Conservation (phyloP, 2,797 vertebrate genomes). For the Rhincodon typus region DNA sequence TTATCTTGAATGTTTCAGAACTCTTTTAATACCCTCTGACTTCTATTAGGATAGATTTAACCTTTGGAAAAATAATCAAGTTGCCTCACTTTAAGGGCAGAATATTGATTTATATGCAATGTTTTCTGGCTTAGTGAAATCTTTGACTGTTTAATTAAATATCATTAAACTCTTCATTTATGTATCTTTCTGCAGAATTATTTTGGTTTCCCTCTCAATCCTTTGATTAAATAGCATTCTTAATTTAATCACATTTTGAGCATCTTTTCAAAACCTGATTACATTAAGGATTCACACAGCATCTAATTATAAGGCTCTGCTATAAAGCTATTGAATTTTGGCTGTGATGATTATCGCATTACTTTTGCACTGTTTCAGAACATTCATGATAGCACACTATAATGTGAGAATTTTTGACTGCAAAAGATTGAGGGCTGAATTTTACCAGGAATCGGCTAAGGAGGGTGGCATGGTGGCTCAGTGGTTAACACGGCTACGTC, state of each 20-base stretch:
- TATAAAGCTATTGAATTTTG: not conserved
- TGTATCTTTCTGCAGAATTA: not conserved
- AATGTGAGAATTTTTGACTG: not conserved
- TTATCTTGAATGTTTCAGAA: not conserved
- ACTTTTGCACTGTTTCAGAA: not conserved
- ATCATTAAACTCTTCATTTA: conserved; percentile 4
- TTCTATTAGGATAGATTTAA: not conserved
- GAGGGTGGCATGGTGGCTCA: no score
- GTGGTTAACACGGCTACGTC: no score
- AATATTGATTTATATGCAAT: not conserved
- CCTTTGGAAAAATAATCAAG: conserved; percentile 7
- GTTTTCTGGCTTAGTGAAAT: not conserved
- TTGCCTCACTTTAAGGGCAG: not conserved
- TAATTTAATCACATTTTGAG: conserved; percentile 22
- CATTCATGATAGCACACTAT: not conserved
- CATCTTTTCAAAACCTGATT: conserved; percentile 20
- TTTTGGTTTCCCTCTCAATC: not conserved
- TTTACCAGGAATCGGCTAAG: no score
- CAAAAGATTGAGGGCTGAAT: not conserved
- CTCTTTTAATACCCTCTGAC: not conserved
- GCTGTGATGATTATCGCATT: not conserved
- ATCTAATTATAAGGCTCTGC: not conserved
- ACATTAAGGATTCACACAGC: conserved; percentile 15
- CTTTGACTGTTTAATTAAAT: not conserved
- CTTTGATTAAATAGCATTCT: conserved; percentile 19